Conservation (phyloP, 2,888 invertebrate species). For the Eristalinus sepulchralis region DNA sequence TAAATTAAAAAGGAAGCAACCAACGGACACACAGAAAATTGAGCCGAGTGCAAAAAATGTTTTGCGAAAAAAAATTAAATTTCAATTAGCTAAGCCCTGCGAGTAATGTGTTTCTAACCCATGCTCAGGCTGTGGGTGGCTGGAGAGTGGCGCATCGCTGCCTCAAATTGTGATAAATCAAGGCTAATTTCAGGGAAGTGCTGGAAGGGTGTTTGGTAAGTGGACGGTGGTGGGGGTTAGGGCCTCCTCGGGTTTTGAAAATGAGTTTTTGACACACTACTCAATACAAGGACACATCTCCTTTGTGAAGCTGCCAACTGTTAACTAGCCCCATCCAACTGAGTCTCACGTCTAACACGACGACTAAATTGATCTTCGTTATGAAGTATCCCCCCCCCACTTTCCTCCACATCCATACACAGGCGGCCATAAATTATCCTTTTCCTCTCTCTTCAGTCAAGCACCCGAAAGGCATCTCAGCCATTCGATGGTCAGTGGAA, state of each 20-base stretch:
- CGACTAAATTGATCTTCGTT: neutral
- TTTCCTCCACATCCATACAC: constrained; percentile 4
- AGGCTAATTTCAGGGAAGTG: constrained; percentile 23
- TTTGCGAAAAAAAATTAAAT: constrained; percentile 45
- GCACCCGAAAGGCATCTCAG: constrained; percentile 55
- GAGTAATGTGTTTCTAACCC: constrained; percentile 35
- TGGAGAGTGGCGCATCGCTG: neutral
- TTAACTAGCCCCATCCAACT: neutral
- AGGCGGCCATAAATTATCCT: constrained; percentile 62
- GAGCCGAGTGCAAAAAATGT: constrained; percentile 38
- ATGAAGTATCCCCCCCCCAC: neutral
- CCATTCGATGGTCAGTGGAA: constrained; percentile 51
- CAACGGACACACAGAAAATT: constrained; percentile 24
- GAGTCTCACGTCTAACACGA: neutral
- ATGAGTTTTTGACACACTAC: too few relatives aligned
- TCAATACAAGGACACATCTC: neutral
- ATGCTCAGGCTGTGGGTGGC: neutral
- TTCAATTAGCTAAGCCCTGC: constrained; percentile 57
- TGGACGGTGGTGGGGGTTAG: too few relatives aligned
- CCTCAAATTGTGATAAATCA: constrained; percentile 5
- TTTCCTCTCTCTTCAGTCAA: constrained; percentile 45
- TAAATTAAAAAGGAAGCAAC: constrained; percentile 65
- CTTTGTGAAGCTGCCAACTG: neutral
- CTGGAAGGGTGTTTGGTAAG: neutral
- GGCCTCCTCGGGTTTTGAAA: too few relatives aligned